Evolutionary conservation across 2,797 vertebrate species (phyloP).

Genomic region (Taenioides sp.): DNA sequence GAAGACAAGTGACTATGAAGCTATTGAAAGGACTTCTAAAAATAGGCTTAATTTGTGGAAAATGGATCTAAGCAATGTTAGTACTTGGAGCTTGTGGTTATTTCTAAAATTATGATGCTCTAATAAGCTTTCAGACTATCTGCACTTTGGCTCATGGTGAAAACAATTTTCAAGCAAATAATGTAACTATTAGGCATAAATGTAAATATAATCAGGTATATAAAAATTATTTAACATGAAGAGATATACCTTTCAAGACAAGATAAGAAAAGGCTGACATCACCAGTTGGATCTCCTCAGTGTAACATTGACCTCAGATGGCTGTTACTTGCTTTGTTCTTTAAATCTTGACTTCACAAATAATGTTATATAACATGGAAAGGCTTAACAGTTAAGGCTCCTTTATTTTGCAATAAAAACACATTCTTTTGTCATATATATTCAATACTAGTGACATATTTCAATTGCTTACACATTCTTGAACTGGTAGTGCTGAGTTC

Average conservation of each 20-base stretch:
- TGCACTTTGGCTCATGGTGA: slow-evolving; percentile 4
- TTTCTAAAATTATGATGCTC: slow-evolving; percentile 28
- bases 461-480: neutral
- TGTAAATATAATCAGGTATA: neutral
- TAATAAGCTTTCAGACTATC: slow-evolving; percentile 45
- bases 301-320: neutral
- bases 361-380: neutral
- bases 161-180: neutral
- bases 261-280: neutral
- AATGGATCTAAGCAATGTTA: neutral
- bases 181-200: neutral
- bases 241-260: neutral
- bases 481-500: neutral
- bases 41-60: slow-evolving; percentile 11
- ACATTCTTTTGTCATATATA: too few species aligned
- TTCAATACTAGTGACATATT: neutral
- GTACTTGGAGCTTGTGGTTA: slow-evolving; percentile 15
- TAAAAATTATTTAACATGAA: neutral
- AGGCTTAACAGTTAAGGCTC: neutral
- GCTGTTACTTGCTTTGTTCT: neutral
- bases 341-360: neutral
- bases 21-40: neutral
- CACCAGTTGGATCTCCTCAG: neutral
- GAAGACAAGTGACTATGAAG: neutral
- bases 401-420: neutral